Evolutionary conservation across 1,140 invertebrate species (phyloP).

Genomic region (Ladona fulva): DNA sequence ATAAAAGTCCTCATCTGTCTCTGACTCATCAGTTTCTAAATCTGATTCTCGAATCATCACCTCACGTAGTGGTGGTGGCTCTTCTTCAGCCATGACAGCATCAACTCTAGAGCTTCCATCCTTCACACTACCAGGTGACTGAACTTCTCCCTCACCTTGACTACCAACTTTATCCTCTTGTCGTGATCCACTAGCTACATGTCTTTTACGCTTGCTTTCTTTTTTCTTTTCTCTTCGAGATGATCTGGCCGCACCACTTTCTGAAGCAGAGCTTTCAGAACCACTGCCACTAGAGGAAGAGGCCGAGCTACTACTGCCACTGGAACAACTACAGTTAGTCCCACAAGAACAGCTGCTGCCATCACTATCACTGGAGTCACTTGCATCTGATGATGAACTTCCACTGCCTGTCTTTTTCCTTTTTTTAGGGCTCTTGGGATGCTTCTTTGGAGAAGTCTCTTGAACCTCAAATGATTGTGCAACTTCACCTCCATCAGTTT

Average conservation of each 20-base stretch:
- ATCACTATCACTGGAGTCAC: constrained; percentile 55
- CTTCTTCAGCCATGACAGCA: constrained; percentile 41
- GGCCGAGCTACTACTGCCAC: constrained; percentile 57
- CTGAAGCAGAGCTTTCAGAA: constrained; percentile 51
- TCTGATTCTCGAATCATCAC: constrained; percentile 58
- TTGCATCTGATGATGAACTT: constrained; percentile 14
- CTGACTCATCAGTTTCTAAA: constrained; percentile 69
- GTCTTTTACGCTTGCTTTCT: constrained; percentile 35
- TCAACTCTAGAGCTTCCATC: constrained; percentile 26
- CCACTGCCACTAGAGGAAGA: constrained; percentile 35
- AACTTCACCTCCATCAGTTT: constrained; percentile 18
- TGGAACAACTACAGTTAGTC: constrained; percentile 67
- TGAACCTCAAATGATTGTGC: constrained; percentile 34
- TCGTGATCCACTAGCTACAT: constrained; percentile 34
- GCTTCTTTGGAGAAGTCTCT: constrained; percentile 35
- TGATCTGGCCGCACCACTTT: constrained; percentile 55
- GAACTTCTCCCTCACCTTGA: neutral
- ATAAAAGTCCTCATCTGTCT: constrained; percentile 79
- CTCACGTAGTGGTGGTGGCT: constrained; percentile 29
- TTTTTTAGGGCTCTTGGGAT: constrained; percentile 32
- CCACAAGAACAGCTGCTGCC: constrained; percentile 68
- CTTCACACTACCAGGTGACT: neutral
- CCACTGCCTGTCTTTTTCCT: constrained; percentile 25
- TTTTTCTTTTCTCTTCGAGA: constrained; percentile 36
- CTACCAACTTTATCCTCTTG: constrained; percentile 26